Evolutionary conservation across 1,140 invertebrate species (phyloP).

Genomic region (Aphidius gifuensis): DNA sequence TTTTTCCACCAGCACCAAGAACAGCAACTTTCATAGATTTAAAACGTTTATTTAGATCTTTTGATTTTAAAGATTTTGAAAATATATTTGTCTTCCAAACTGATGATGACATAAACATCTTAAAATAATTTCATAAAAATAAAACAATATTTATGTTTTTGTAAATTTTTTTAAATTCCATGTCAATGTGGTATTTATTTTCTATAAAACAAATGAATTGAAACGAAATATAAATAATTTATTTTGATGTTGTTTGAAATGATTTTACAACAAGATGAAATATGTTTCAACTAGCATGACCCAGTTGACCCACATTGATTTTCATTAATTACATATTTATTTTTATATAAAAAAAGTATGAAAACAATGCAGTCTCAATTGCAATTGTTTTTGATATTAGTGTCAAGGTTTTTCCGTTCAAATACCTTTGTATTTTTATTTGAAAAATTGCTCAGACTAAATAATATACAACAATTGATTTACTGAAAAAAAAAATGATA

Average conservation of each 20-base stretch:
- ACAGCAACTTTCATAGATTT: conserved; percentile 44
- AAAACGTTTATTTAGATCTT: conserved; percentile 7
- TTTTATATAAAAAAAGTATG: neutral
- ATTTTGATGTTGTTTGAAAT: neutral
- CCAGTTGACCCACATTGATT: neutral
- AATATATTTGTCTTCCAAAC: neutral
- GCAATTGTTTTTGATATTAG: conserved; percentile 18
- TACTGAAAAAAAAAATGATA: neutral
- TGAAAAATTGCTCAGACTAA: neutral
- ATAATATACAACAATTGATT: neutral
- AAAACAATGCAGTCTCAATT: conserved; percentile 1
- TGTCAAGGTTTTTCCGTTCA: conserved; percentile 6
- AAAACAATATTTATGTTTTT: neutral
- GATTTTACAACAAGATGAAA: neutral
- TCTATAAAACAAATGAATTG: conserved; percentile 10
- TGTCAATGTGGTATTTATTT: conserved; percentile 4
- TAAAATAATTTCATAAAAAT: neutral
- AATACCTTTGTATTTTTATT: neutral
- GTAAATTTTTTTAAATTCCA: conserved; percentile 8
- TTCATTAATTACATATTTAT: conserved; percentile 10
- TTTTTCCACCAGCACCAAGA: conserved; percentile 38
- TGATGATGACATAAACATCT: neutral
- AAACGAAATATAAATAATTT: too few relatives aligned
- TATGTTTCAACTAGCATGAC: too few relatives aligned
- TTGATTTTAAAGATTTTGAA: neutral